Base-by-base conservation (phyloP, 2,113 vertebrate species). In the Cercocebus atys region DNA sequence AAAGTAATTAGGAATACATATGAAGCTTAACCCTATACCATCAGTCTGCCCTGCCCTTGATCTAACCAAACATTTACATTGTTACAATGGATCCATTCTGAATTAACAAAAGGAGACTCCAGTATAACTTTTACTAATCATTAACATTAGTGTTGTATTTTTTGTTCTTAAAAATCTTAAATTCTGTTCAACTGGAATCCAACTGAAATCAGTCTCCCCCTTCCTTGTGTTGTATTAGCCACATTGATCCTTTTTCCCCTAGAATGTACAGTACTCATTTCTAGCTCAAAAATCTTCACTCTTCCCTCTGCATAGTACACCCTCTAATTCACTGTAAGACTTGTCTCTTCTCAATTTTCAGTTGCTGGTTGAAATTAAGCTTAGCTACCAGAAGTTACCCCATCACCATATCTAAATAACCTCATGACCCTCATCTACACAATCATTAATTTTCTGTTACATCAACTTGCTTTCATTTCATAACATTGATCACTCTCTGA, bases 151-250 rank as follows among this genome's bases (percentile, higher is more conserved):
- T 55, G 5, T 86, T 86, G 18, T 59, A 3, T 57, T 40, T 92
- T 83, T 59, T 66, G 8, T 40, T 80, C 25, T 50, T 82, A 43
- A 38, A 68, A 79, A 50, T 45, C 12, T 25, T 68, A 45, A 66
- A 57, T 66, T 82, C 43, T 88, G 12, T 79, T 95, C 35, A 70
- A 70, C 27, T 79, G 23, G 25, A 57, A 59, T 6, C 4, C 13
- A 50, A 45, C 3, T 0, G 0, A n/a, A 61, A 23, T 38, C 16
- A 32, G 7, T 75, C 32, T 45, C 11, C 0, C 38, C 14, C 11
- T 40, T 68, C 18, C 30, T 55, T 66, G 6, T 61, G 4, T 38
- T 70, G 16, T 52, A 27, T 86, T 14, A 73, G 8, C 13, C 52
- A 82, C 12, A 47, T 8, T 40, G 17, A 45, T 43, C n/a, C 38